Base-by-base conservation (phyloP, 1,140 invertebrate species). In the Drosophila littoralis region DNA sequence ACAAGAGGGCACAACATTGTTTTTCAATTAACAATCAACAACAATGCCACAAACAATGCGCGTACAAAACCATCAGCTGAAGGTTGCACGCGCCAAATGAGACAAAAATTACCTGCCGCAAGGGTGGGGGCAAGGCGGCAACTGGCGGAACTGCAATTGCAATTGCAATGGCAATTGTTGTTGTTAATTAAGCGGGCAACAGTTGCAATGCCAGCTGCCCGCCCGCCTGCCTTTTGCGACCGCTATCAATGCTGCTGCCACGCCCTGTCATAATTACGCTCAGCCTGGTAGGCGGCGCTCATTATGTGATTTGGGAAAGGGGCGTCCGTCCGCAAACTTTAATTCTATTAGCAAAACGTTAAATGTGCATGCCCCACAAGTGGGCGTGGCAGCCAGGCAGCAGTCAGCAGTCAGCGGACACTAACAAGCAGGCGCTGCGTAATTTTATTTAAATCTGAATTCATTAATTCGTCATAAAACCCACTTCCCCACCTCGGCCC, bases 371-470 rank as follows among this genome's bases (percentile, higher is more conserved):
- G 13, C 3, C 63, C 67, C 50, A 63, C 50, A 50, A 36, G 55
- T 40, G 36, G 52, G 15, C 51, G 61, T 45, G 67, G 64, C 68
- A 48, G 35, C 3, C 22, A 28, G 22, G 22, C 22, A 28, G 4
- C 22, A 28, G 22, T 5, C 22, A 22, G 22, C 1, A 3, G 22
- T 1, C 2, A 52, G 48, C 4, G 59, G 61, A 54, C 84, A 83
- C 84, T 90, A 81, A 85, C 85, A 88, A 89, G 85, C 84, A 84
- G 84, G 73, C 77, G 67, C 76, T 73, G 68, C 58, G 82, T 86
- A 91, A 91, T 90, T 91, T 90, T 91, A 91, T 90, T 90, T 90
- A 91, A 90, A 91, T 90, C 83, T 88, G 88, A 88, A 91, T 90
- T 90, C 88, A 90, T 90, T 90, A 90, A 90, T 90, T 90, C 88